Base-by-base conservation (phyloP, 2,888 invertebrate species). In the Epinotia ramella region DNA sequence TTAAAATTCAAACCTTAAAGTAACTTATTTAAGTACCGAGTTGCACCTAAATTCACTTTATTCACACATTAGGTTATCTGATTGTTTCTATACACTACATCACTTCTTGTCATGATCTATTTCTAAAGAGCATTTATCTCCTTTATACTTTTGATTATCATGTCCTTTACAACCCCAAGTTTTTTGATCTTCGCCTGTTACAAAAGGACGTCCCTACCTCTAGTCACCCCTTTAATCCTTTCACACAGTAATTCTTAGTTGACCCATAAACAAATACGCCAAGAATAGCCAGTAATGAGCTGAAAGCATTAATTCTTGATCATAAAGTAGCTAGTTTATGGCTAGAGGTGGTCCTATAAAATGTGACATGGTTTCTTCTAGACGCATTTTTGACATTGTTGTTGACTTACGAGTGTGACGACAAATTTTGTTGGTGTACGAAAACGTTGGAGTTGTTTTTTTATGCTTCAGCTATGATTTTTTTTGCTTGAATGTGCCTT, bases 241-340 rank as follows among this genome's bases (percentile, higher is more conserved):
- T 93, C 92, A 87, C 93, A 93, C 91, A 88, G 87, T 92, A 90
- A 90, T 86, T 92, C 90, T 93, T 90, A 85, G 91, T 93, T 94
- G 94, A 93, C 93, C 94, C 92, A 91, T 88, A 90, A 91, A 89
- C 89, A 91, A 88, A 88, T 87, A 88, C 88, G 89, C 87, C 84
- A 91, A 94, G 94, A 94, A 94, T 94, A 89, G 89, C 87, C 89
- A 81, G 90, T 94, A 94, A 94, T 94, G 94, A 94, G 91, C 85
- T 84, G 83, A 83, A 83, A 86, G 86, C 88, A 91, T 94, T 93
- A 92, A 92, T 92, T 93, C 93, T 92, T 92, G 91, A 85, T 87
- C 91, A 93, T 94, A 94, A 94, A 94, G 84, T 93, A 86, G 83
- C 82, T 84, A 90, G 92, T 94, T 94, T 94, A 94, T 91, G 87